A percentile compares a stretch with the other conserved stretches of the same genome.
Evolutionary conservation across 2,888 invertebrate genomes (phyloP).

Genomic region (Myathropa florea): DNA sequence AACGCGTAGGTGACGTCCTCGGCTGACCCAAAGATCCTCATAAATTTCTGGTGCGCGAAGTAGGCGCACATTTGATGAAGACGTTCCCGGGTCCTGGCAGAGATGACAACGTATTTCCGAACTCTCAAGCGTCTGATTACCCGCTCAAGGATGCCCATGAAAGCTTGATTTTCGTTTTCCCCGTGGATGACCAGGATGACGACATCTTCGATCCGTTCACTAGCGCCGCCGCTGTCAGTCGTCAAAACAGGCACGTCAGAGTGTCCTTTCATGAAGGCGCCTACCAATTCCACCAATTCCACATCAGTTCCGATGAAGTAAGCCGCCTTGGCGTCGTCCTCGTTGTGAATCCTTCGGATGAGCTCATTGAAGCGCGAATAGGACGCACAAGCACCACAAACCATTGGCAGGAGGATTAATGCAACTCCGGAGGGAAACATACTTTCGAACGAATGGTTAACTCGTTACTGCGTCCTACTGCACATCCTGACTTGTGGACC

Average conservation of each 20-base stretch:
- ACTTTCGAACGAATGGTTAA: neutral
- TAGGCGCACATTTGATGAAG: neutral
- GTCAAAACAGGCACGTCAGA: neutral
- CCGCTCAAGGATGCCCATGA: neutral
- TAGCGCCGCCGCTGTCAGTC: neutral
- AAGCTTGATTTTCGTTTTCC: neutral
- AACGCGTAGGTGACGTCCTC: neutral
- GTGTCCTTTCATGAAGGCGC: neutral
- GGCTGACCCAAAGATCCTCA: constrained; percentile 35
- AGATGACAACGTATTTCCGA: neutral
- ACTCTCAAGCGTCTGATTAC: neutral
- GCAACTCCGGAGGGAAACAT: neutral
- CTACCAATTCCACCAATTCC: neutral
- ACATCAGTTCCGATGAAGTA: neutral
- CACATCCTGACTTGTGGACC: neutral
- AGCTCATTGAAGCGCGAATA: neutral
- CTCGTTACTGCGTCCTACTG: neutral
- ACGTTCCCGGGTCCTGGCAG: neutral
- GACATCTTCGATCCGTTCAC: neutral
- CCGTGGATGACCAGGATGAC: neutral
- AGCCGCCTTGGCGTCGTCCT: neutral
- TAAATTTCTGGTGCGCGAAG: constrained; percentile 7
- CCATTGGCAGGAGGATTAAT: neutral
- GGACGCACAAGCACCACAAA: neutral
- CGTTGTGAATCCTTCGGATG: neutral